Evolutionary conservation across 1,140 invertebrate genomes (phyloP).

Genomic region (Xylocopa sonorina): DNA sequence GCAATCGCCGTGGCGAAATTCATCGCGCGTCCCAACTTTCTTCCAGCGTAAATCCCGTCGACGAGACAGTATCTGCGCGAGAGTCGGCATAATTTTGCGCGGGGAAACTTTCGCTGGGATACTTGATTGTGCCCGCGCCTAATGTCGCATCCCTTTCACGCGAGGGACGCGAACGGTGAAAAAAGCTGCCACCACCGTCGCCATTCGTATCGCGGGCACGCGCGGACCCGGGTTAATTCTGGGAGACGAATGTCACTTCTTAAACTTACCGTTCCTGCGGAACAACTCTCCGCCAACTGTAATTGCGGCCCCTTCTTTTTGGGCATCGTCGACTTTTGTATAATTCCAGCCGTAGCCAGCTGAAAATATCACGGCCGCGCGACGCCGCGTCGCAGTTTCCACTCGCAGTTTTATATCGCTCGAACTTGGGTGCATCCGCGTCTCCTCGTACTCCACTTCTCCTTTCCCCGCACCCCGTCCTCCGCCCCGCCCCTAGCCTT

Average conservation of each 20-base stretch:
- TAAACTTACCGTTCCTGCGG: conserved; percentile 62
- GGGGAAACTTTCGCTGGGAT: conserved; percentile 55
- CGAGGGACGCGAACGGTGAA: neutral
- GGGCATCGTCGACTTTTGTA: neutral
- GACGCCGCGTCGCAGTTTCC: conserved; percentile 4
- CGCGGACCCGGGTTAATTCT: conserved; percentile 67
- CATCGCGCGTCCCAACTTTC: conserved; percentile 25
- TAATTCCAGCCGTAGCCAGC: conserved; percentile 51
- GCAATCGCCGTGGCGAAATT: conserved; percentile 3
- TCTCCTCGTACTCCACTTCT: neutral
- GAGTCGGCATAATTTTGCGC: conserved; percentile 63
- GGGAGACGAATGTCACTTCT: conserved; percentile 71
- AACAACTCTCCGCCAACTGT: conserved; percentile 67
- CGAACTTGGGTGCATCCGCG: conserved; percentile 33
- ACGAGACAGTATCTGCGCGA: conserved; percentile 47
- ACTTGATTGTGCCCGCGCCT: conserved; percentile 55
- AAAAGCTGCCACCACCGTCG: conserved; percentile 41
- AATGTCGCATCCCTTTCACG: conserved; percentile 51
- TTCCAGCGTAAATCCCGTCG: conserved; percentile 37
- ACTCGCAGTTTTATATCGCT: conserved; percentile 41
- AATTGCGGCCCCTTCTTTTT: conserved; percentile 59
- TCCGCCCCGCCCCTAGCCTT: too few relatives aligned
- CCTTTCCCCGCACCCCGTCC: neutral
- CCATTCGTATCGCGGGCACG: conserved; percentile 67
- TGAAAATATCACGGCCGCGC: conserved; percentile 63